A percentile compares a stretch with the other conserved stretches of the same genome.
Evolutionary conservation across 2,113 vertebrate genomes (phyloP).

Genomic region (Bothrops jararaca): DNA sequence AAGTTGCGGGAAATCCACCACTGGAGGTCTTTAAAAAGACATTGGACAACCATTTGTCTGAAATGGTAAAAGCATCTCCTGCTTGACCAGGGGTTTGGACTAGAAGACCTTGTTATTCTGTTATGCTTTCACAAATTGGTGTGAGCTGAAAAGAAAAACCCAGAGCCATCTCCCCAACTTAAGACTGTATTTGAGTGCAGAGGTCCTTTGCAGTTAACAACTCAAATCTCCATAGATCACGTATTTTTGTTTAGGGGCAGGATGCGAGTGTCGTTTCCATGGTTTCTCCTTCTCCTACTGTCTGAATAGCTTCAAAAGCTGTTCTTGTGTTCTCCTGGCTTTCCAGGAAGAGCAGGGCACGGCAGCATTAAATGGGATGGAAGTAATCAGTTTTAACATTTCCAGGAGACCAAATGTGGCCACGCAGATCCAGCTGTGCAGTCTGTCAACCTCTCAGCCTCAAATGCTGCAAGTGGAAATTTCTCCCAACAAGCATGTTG

Average conservation of each 20-base stretch:
- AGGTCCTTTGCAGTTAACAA: too few species aligned
- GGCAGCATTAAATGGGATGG: background rate
- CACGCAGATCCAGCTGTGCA: background rate
- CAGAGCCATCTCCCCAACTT: background rate
- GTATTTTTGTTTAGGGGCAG: background rate
- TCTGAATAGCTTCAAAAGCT: background rate
- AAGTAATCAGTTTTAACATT: background rate
- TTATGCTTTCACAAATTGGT: background rate
- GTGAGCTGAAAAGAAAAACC: background rate
- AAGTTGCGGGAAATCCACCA: too few species aligned
- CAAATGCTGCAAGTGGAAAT: constrained; percentile 26
- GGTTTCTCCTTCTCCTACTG: too few species aligned
- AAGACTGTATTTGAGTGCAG: background rate
- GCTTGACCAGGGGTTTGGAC: too few species aligned
- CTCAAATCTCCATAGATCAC: background rate
- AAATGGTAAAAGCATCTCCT: too few species aligned
- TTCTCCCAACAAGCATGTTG: constrained; percentile 11
- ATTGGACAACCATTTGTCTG: too few species aligned
- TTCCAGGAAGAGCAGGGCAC: background rate
- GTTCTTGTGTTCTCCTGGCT: background rate
- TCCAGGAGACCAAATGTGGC: constrained; percentile 10
- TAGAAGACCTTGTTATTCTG: background rate
- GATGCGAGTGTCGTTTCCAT: background rate
- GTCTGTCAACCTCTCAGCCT: background rate
- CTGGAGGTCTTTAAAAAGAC: too few species aligned